Conservation (phyloP, 2,113 vertebrate species). For the Varanus komodoensis region DNA sequence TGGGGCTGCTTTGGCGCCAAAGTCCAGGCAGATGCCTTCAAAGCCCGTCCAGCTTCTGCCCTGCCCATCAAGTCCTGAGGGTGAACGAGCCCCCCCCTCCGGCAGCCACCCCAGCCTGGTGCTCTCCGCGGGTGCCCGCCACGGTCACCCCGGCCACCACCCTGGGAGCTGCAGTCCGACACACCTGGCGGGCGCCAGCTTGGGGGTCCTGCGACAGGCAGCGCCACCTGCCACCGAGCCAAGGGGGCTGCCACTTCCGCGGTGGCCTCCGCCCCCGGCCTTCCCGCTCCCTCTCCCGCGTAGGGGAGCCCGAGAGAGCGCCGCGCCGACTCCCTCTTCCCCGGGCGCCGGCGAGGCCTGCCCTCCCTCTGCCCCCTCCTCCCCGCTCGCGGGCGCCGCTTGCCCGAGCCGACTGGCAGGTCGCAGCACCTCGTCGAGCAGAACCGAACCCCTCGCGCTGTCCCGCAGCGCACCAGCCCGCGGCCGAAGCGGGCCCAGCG, state of each 20-base stretch:
- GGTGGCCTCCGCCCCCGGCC: background rate
- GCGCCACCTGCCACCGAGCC: background rate
- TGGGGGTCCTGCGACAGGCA: background rate
- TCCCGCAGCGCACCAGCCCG: background rate
- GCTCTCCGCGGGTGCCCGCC: no score
- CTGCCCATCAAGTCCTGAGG: background rate
- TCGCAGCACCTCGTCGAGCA: conserved; percentile 43
- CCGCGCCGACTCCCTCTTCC: background rate
- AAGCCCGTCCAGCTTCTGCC: background rate
- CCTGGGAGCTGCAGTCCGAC: no score
- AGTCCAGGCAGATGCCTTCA: background rate
- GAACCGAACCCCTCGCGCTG: background rate
- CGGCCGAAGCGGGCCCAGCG: background rate
- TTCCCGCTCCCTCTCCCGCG: background rate
- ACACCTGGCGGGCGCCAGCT: no score
- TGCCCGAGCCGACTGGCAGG: rapidly evolving
- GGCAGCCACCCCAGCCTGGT: no score
- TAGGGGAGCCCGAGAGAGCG: background rate
- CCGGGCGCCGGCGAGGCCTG: background rate
- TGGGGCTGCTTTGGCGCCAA: background rate
- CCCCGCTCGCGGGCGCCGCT: background rate
- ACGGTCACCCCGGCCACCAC: no score
- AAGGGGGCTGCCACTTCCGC: background rate
- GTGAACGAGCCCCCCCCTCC: no score
- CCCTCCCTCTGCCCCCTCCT: background rate